phyloP scores from a whole-genome alignment of 1,140 invertebrate genomes.

The Bombus sibiricus region DNA sequence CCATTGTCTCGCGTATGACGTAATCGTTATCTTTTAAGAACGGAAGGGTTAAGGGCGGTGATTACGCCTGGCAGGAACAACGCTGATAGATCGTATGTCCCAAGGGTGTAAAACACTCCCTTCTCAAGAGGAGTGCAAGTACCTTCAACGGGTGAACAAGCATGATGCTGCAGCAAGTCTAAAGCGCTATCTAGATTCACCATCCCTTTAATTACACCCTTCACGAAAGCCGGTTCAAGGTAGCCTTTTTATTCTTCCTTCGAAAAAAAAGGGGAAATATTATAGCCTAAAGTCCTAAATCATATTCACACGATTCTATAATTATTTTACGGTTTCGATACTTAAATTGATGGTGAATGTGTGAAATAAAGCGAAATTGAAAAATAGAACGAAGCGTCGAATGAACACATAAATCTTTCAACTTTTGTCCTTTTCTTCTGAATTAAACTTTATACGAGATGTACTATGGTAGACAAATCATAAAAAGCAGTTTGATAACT shows the following conservation, averaged over 20 bases:
- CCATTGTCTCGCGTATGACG: conserved; percentile 39
- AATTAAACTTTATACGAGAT: not conserved
- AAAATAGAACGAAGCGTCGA: no score
- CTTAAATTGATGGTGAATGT: not conserved
- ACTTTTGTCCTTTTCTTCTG: not conserved
- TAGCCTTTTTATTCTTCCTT: conserved; percentile 23
- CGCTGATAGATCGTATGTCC: conserved; percentile 50
- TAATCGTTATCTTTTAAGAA: conserved; percentile 52
- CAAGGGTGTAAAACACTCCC: conserved; percentile 52
- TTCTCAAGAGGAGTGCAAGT: conserved; percentile 39
- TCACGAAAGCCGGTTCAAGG: not conserved
- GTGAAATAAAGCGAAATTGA: no score
- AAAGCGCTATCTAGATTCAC: conserved; percentile 50
- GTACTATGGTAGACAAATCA: not conserved
- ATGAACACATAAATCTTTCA: no score
- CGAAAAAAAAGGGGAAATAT: not conserved
- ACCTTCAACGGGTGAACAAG: conserved; percentile 50
- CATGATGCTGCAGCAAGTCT: conserved; percentile 47
- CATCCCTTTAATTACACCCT: conserved; percentile 55
- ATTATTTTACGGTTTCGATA: not conserved
- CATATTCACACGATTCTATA: not conserved
- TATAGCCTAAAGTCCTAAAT: not conserved
- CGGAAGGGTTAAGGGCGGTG: conserved; percentile 41
- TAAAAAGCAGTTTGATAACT: no score
- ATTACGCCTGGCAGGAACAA: conserved; percentile 41